phyloP scores from a whole-genome alignment of 2,888 invertebrate genomes.

The Eupithecia subfuscata region DNA sequence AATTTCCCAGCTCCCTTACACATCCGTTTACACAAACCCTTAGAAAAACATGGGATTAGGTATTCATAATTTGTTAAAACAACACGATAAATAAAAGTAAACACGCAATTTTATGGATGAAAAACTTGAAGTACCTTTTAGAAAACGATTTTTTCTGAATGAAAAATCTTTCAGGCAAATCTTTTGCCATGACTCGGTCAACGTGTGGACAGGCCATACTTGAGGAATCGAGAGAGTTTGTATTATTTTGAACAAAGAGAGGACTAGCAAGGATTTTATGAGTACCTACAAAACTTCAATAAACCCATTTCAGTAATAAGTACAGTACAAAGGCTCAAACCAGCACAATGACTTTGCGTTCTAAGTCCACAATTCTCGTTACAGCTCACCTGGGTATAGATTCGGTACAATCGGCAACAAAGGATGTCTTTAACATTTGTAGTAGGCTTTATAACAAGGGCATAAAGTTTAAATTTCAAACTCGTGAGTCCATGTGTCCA shows the following conservation, averaged over 20 bases:
- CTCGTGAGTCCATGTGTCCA: constrained; percentile 29
- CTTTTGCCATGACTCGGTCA: background rate
- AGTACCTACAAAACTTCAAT: constrained; percentile 13
- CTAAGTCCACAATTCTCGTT: constrained; percentile 59
- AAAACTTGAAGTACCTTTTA: background rate
- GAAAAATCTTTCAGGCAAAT: no score
- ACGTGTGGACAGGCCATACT: background rate
- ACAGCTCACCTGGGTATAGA: constrained; percentile 57
- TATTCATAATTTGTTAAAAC: constrained; percentile 27
- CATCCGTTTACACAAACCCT: constrained; percentile 51
- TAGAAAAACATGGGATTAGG: constrained; percentile 35
- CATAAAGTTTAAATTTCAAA: constrained; percentile 30
- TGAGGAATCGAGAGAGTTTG: background rate
- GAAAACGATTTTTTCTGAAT: background rate
- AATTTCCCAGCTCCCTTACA: constrained; percentile 52
- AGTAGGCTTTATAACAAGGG: constrained; percentile 20
- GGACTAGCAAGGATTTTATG: background rate
- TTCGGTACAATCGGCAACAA: constrained; percentile 27
- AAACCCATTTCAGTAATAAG: constrained; percentile 26
- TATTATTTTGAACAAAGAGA: background rate
- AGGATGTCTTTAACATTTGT: constrained; percentile 19
- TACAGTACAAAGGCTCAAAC: constrained; percentile 51
- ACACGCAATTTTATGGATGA: background rate
- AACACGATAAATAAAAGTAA: constrained; percentile 18
- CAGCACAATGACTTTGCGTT: constrained; percentile 59